Conservation (phyloP, 2,888 invertebrate species). For the Conops quadrifasciatus region DNA sequence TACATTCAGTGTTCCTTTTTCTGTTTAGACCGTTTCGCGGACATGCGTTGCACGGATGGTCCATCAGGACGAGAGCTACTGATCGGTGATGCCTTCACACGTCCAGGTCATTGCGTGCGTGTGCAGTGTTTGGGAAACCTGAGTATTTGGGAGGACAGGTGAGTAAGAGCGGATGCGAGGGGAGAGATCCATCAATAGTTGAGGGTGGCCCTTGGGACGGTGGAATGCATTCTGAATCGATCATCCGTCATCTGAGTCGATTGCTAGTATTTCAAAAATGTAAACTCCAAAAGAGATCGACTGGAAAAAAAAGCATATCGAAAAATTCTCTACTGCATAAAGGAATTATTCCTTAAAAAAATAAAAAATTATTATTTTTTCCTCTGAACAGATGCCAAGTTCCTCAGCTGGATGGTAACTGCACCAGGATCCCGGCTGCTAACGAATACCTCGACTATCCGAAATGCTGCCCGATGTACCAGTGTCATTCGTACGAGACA, state of each 20-base stretch:
- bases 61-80: conserved; percentile 56
- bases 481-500: conserved; percentile 52
- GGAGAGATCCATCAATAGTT: neutral
- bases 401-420: conserved; percentile 54
- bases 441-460: conserved; percentile 57
- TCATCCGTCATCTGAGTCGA: no score
- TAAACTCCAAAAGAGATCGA: no score
- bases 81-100: conserved; percentile 59
- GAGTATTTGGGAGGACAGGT: conserved; percentile 62
- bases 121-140: conserved; percentile 60
- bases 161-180: conserved; percentile 32
- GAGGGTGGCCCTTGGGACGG: no score
- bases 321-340: no score
- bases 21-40: conserved; percentile 42
- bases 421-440: conserved; percentile 49
- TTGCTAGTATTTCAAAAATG: no score
- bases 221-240: no score
- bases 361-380: no score
- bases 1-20: neutral
- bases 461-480: conserved; percentile 59
- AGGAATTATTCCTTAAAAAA: no score
- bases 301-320: no score
- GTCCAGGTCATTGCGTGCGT: conserved; percentile 57
- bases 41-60: conserved; percentile 53
- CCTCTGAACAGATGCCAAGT: conserved; percentile 53